Percentiles rank a stretch among this genome's conserved stretches.
Conservation (phyloP, 2,888 invertebrate genomes). For the Lumbricus terrestris region DNA sequence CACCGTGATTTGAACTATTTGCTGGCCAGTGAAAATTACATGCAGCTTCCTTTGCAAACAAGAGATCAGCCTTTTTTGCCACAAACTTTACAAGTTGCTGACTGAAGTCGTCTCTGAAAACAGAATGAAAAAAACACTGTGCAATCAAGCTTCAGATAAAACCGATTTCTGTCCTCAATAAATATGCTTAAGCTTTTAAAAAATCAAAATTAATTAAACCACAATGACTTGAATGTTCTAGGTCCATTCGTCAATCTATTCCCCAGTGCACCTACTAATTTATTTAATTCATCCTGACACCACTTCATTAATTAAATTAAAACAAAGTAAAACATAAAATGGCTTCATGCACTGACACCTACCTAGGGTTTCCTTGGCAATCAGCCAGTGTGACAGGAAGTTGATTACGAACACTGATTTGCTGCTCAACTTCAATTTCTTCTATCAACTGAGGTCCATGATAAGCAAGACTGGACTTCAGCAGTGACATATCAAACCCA, state of each 20-base stretch:
- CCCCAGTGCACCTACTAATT: neutral
- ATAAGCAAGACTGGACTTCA: neutral
- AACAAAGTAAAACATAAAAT: neutral
- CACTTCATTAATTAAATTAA: no score
- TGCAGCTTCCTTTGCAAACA: constrained; percentile 63
- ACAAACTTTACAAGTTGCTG: constrained; percentile 65
- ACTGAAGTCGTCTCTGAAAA: constrained; percentile 23
- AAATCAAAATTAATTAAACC: neutral
- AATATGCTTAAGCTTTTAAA: neutral
- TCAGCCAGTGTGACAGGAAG: neutral
- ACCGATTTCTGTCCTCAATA: neutral
- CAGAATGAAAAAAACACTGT: neutral
- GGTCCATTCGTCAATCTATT: neutral
- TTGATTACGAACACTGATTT: neutral
- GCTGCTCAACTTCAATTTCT: neutral
- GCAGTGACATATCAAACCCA: neutral
- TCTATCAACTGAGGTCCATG: constrained; percentile 7
- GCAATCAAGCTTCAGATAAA: neutral
- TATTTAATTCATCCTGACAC: no score
- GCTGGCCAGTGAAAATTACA: neutral
- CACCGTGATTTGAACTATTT: neutral
- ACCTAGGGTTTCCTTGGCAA: neutral
- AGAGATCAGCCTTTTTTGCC: constrained; percentile 76
- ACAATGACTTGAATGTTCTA: neutral
- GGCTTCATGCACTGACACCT: neutral